phyloP scores from a whole-genome alignment of 2,797 vertebrate genomes.

The Coilia nasus region DNA sequence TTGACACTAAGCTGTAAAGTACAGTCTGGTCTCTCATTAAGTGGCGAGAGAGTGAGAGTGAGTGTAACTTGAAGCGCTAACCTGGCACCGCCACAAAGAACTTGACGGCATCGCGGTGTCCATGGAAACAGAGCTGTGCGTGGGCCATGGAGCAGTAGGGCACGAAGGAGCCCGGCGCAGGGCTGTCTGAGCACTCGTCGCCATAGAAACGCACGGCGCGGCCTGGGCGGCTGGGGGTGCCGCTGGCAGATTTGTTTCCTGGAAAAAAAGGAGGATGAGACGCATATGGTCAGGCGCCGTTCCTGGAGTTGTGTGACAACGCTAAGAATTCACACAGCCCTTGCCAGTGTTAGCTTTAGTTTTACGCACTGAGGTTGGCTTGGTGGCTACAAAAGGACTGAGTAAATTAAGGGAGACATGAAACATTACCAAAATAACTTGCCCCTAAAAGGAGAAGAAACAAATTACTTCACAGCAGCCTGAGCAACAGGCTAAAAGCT shows the following conservation, averaged over 20 bases:
- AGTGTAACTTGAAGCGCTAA: constrained; percentile 52
- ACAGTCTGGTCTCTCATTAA: not conserved
- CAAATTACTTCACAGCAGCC: not conserved
- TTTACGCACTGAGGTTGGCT: not conserved
- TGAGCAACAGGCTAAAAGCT: not conserved
- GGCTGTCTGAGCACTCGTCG: constrained; percentile 81
- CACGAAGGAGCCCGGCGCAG: constrained; percentile 82
- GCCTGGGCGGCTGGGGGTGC: constrained; percentile 77
- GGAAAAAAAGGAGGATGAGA: not conserved
- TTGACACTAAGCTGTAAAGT: not conserved
- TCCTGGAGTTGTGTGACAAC: not conserved
- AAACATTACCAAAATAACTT: not conserved
- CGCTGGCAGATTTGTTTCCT: constrained; percentile 72
- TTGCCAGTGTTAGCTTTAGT: not conserved
- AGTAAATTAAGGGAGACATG: not conserved
- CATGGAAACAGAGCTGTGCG: constrained; percentile 96
- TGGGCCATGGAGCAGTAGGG: constrained; percentile 98
- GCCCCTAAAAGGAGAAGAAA: not conserved
- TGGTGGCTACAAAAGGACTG: not conserved
- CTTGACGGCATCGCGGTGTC: constrained; percentile 94
- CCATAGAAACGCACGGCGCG: constrained; percentile 89
- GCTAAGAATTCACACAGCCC: not conserved
- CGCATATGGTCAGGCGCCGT: not conserved
- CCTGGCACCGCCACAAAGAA: constrained; percentile 96
- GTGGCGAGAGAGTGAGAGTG: not conserved